phyloP scores from a whole-genome alignment of 2,888 invertebrate genomes.

The Plusia festucae region DNA sequence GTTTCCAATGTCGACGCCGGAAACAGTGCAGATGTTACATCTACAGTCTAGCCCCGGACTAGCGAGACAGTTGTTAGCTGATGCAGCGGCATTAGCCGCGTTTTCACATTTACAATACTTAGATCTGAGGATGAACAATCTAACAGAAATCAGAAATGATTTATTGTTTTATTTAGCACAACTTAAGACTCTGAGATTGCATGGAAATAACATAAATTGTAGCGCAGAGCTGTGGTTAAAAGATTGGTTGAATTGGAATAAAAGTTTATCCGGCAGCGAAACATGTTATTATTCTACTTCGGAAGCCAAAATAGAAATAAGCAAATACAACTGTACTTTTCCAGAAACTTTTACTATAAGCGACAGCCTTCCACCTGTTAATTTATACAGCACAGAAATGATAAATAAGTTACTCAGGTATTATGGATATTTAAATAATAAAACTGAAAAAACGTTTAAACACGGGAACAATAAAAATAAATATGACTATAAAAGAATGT shows the following conservation, averaged over 20 bases:
- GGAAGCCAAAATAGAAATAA: conserved; percentile 82
- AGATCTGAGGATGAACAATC: conserved; percentile 91
- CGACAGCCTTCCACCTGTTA: conserved; percentile 85
- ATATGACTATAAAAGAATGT: conserved; percentile 48
- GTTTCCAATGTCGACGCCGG: conserved; percentile 92
- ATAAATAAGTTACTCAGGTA: conserved; percentile 85
- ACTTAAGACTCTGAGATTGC: conserved; percentile 91
- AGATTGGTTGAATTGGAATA: conserved; percentile 91
- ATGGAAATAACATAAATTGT: conserved; percentile 93
- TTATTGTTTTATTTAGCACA: conserved; percentile 92
- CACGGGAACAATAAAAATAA: conserved; percentile 66
- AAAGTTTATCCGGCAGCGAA: conserved; percentile 76
- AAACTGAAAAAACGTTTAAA: conserved; percentile 78
- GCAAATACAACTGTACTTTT: conserved; percentile 85
- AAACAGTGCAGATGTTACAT: conserved; percentile 92
- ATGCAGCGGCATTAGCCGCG: conserved; percentile 92
- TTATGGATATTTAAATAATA: conserved; percentile 85
- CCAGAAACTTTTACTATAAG: conserved; percentile 87
- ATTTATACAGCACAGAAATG: conserved; percentile 87
- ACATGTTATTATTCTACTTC: conserved; percentile 84
- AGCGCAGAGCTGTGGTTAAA: conserved; percentile 91
- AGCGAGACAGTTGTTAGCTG: conserved; percentile 91
- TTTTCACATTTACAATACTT: conserved; percentile 92
- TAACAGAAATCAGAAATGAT: conserved; percentile 90
- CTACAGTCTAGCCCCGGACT: conserved; percentile 93